phyloP scores from a whole-genome alignment of 2,888 invertebrate species.

The Philereme vetulata region DNA sequence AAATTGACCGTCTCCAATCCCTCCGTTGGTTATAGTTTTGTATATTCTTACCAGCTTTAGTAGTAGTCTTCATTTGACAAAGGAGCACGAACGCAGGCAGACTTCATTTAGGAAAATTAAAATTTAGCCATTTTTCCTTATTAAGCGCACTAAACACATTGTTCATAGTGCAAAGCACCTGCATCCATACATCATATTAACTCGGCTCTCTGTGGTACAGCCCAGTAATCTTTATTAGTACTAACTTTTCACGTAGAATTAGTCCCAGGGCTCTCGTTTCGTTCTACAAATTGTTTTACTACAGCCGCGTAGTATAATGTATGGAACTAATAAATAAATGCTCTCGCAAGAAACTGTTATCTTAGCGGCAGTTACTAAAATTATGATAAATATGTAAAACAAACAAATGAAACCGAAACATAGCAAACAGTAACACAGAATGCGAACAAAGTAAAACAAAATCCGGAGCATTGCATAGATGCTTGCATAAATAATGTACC shows the following conservation, averaged over 20 bases:
- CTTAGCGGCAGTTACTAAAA: slow-evolving; percentile 20
- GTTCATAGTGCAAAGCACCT: slow-evolving; percentile 29
- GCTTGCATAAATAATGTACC: too few relatives aligned
- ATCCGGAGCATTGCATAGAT: too few relatives aligned
- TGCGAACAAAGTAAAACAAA: too few relatives aligned
- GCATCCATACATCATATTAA: slow-evolving; percentile 40
- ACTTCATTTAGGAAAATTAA: background rate
- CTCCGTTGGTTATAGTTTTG: too few relatives aligned
- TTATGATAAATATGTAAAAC: background rate
- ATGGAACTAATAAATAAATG: slow-evolving; percentile 32
- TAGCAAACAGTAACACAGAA: too few relatives aligned
- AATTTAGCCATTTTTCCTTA: slow-evolving; percentile 7
- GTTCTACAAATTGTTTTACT: slow-evolving; percentile 53
- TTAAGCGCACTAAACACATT: slow-evolving; percentile 17
- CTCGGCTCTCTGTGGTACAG: slow-evolving; percentile 34
- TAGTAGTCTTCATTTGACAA: too few relatives aligned
- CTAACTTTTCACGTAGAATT: slow-evolving; percentile 57
- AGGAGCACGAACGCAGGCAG: too few relatives aligned
- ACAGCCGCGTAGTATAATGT: slow-evolving; percentile 41
- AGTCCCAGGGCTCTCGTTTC: slow-evolving; percentile 55
- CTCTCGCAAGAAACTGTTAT: slow-evolving; percentile 31
- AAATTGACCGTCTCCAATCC: too few relatives aligned
- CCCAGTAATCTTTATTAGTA: slow-evolving; percentile 58
- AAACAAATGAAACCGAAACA: too few relatives aligned
- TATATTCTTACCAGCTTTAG: too few relatives aligned